These are phyloP conservation scores for Girardinus metallicus DNA, from an alignment of 2,797 vertebrate genomes.

Conservation along the genomic window DNA sequence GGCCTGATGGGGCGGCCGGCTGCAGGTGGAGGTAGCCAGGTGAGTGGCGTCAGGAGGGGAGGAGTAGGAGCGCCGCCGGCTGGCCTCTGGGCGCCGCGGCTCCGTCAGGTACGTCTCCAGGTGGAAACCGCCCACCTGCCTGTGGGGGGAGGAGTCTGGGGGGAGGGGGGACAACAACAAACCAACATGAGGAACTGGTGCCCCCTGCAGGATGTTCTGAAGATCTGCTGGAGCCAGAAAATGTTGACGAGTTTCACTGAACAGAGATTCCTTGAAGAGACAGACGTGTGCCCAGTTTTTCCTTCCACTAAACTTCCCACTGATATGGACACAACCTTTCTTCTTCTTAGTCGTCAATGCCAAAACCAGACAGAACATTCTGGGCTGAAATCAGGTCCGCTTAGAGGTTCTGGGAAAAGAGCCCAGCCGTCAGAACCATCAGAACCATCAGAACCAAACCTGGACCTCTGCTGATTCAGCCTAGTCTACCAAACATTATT, in stretches of 20 bases:
- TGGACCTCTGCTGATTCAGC: neutral
- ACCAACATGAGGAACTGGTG: neutral
- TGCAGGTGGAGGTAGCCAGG: slow-evolving; percentile 65
- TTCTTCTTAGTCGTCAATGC: neutral
- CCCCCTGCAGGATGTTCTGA: neutral
- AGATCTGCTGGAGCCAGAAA: neutral
- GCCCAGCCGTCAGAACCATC: neutral
- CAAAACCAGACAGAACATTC: neutral
- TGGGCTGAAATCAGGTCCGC: neutral
- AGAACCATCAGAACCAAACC: neutral
- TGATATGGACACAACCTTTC: neutral
- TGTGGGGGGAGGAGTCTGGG: slow-evolving; percentile 77
- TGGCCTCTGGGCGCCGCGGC: slow-evolving; percentile 85
- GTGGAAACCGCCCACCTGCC: slow-evolving; percentile 69
- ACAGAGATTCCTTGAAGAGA: neutral
- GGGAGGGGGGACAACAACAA: slow-evolving; percentile 20
- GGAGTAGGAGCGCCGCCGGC: slow-evolving; percentile 86
- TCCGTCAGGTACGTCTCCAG: slow-evolving; percentile 89
- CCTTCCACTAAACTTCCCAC: neutral
- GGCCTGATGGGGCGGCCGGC: slow-evolving; percentile 67
- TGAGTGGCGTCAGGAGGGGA: slow-evolving; percentile 82
- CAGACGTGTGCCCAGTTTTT: neutral
- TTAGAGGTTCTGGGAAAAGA: no score
- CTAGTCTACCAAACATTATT: no score
- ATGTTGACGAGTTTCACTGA: neutral